Conservation (phyloP, 2,888 invertebrate species). For the Pseudococcus viburni region DNA sequence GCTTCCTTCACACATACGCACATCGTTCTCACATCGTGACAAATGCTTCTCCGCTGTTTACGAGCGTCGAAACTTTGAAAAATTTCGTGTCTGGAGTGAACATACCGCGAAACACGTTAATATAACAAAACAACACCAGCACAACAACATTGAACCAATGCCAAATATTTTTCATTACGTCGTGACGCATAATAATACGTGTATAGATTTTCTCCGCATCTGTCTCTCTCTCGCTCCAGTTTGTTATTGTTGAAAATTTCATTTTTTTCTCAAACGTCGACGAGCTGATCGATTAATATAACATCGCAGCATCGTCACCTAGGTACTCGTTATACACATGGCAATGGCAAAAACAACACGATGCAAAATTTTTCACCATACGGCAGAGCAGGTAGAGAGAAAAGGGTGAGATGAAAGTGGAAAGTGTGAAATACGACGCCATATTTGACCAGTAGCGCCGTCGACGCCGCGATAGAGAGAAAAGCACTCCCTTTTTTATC, state of each 20-base stretch:
- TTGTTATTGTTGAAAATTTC: neutral
- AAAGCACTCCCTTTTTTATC: slow-evolving; percentile 27
- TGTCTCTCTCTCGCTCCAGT: neutral
- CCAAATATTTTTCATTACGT: slow-evolving; percentile 1
- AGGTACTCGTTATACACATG: too few relatives aligned
- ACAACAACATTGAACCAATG: neutral
- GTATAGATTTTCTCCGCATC: neutral
- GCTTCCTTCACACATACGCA: neutral
- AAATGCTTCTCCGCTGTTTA: neutral
- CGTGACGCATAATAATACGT: neutral
- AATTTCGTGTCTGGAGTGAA: neutral
- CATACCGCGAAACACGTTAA: neutral
- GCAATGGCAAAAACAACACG: neutral
- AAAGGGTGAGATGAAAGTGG: neutral
- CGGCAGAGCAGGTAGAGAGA: neutral
- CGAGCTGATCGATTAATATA: neutral
- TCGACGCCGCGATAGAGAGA: neutral
- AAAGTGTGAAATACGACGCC: slow-evolving; percentile 46
- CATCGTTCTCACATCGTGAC: neutral
- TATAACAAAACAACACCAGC: too few relatives aligned
- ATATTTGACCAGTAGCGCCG: neutral
- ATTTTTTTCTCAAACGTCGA: neutral
- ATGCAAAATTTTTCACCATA: neutral
- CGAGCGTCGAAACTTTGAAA: neutral
- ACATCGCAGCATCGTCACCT: too few relatives aligned